A percentile compares a stretch with the other conserved stretches of the same genome.
Conservation (phyloP, 1,140 invertebrate genomes). For the Cephus cinctus region DNA sequence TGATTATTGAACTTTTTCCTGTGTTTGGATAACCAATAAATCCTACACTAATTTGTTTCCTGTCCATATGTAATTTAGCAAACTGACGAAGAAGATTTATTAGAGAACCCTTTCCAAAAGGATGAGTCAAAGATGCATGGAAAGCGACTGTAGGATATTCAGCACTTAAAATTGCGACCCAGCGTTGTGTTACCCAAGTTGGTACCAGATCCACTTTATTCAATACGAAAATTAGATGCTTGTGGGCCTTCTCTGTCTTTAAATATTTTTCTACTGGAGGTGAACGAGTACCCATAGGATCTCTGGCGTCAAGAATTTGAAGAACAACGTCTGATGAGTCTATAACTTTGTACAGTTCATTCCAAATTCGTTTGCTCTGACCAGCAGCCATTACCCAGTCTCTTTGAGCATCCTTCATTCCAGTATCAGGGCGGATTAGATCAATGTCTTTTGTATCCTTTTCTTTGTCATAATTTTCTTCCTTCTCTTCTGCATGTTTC, state of each 20-base stretch:
- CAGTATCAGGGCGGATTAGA: constrained; percentile 78
- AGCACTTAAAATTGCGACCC: constrained; percentile 89
- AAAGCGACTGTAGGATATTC: constrained; percentile 99
- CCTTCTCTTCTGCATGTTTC: constrained; percentile 67
- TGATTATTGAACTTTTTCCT: constrained; percentile 98
- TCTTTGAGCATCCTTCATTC: constrained; percentile 71
- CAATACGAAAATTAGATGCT: constrained; percentile 70
- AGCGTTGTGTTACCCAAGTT: constrained; percentile 95
- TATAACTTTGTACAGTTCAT: constrained; percentile 98
- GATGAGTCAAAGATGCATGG: constrained; percentile 95
- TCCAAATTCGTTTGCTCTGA: constrained; percentile 97
- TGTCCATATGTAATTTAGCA: constrained; percentile 91
- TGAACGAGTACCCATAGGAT: constrained; percentile 94
- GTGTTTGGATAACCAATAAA: constrained; percentile 99
- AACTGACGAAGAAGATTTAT: constrained; percentile 97
- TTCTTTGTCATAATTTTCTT: constrained; percentile 73
- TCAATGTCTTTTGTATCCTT: constrained; percentile 76
- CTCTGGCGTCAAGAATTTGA: constrained; percentile 91
- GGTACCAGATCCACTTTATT: constrained; percentile 94
- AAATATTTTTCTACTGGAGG: constrained; percentile 84
- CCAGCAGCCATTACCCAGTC: constrained; percentile 91
- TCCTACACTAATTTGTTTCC: constrained; percentile 98
- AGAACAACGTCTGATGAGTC: constrained; percentile 98
- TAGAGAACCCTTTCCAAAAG: constrained; percentile 97
- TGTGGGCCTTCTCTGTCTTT: constrained; percentile 74